Evolutionary conservation across 2,888 invertebrate species (phyloP).

Genomic region (Silvanus unidentatus): DNA sequence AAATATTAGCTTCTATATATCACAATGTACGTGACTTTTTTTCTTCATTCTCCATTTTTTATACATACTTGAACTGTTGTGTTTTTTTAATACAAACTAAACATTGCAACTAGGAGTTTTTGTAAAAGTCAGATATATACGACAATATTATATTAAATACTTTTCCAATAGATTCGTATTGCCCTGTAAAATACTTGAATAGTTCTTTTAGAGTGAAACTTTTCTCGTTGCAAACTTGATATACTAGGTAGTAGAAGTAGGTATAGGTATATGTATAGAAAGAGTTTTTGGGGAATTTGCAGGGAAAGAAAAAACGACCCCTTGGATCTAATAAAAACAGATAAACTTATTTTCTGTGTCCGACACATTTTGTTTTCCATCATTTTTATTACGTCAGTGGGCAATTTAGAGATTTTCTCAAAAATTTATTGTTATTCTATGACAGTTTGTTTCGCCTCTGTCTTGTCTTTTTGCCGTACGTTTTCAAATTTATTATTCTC

Average conservation of each 20-base stretch:
- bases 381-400: conserved; percentile 35
- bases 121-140: too few species aligned
- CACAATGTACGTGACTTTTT: too few species aligned
- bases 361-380: conserved; percentile 35
- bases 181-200: conserved; percentile 16
- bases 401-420: conserved; percentile 32
- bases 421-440: conserved; percentile 36
- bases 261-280: too few species aligned
- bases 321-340: conserved; percentile 26
- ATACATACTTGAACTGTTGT: too few species aligned
- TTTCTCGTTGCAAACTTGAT: conserved; percentile 10
- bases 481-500: conserved; percentile 39
- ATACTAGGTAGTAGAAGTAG: too few species aligned
- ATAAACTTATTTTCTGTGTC: conserved; percentile 30
- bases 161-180: conserved; percentile 13
- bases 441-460: conserved; percentile 33
- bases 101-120: too few species aligned
- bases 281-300: conserved; percentile 9
- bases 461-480: conserved; percentile 31
- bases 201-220: conserved; percentile 18
- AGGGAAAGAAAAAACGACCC: conserved; percentile 20
- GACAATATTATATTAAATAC: conserved; percentile 5
- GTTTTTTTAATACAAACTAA: too few species aligned
- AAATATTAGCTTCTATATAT: too few species aligned
- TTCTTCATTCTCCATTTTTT: too few species aligned